A percentile compares a stretch with the other conserved stretches of the same genome.
Conservation (phyloP, 2,888 invertebrate genomes). For the Epirrita christyi region DNA sequence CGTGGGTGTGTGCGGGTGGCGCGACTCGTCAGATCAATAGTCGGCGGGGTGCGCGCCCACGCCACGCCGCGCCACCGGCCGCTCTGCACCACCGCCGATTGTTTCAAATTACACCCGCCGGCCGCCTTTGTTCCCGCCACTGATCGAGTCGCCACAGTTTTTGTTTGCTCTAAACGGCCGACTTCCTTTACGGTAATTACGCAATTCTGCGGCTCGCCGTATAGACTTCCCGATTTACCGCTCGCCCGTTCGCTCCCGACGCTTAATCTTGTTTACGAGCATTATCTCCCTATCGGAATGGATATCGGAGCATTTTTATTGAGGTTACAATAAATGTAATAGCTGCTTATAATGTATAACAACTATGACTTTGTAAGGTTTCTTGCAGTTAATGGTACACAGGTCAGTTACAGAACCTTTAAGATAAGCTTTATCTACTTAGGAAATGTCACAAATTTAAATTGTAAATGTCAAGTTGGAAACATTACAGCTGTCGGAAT, state of each 20-base stretch:
- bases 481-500: neutral
- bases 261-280: conserved; percentile 59
- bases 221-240: conserved; percentile 64
- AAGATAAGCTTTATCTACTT: conserved; percentile 17
- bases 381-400: conserved; percentile 27
- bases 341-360: conserved; percentile 28
- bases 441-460: conserved; percentile 1
- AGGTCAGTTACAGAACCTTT: conserved; percentile 17
- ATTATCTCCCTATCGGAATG: conserved; percentile 39
- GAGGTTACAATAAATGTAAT: conserved; percentile 36
- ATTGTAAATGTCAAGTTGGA: neutral
- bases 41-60: conserved; percentile 78
- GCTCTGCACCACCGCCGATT: conserved; percentile 79
- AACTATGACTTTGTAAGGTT: conserved; percentile 33
- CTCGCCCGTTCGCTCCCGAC: conserved; percentile 41
- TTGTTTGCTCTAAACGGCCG: conserved; percentile 79
- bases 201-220: conserved; percentile 72
- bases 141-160: conserved; percentile 80
- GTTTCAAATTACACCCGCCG: conserved; percentile 83
- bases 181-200: conserved; percentile 83
- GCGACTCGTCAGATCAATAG: conserved; percentile 81
- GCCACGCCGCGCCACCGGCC: conserved; percentile 60
- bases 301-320: conserved; percentile 38
- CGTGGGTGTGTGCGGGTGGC: conserved; percentile 48
- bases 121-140: conserved; percentile 81